Evolutionary conservation across 2,888 invertebrate genomes (phyloP).

Genomic region (Nomada fabriciana): DNA sequence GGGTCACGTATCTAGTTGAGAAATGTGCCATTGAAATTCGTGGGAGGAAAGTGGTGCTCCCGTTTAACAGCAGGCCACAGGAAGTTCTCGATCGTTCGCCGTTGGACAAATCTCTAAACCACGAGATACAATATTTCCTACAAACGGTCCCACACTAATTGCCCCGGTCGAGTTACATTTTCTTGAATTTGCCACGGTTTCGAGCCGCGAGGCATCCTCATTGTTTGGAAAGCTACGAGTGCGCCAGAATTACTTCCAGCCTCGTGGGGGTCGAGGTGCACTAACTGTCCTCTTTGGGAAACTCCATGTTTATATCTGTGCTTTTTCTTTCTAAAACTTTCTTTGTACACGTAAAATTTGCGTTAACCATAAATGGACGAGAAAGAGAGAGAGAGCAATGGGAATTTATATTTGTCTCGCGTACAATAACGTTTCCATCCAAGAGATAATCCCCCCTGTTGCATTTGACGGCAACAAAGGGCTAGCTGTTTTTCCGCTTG

Average conservation of each 20-base stretch:
- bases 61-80: neutral
- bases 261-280: slow-evolving; percentile 13
- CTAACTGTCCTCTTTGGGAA: slow-evolving; percentile 26
- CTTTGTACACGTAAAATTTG: too few species aligned
- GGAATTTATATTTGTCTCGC: slow-evolving; percentile 24
- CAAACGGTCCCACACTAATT: slow-evolving; percentile 37
- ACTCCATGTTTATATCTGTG: slow-evolving; percentile 15
- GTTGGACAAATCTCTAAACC: neutral
- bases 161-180: slow-evolving; percentile 48
- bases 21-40: slow-evolving; percentile 13
- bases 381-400: neutral
- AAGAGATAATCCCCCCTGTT: slow-evolving; percentile 5
- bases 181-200: slow-evolving; percentile 56
- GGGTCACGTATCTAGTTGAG: slow-evolving; percentile 12
- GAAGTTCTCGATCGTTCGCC: neutral
- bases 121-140: slow-evolving; percentile 30
- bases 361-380: too few species aligned
- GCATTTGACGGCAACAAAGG: neutral
- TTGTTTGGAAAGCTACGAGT: slow-evolving; percentile 44
- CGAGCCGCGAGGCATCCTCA: slow-evolving; percentile 23
- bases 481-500: neutral
- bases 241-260: slow-evolving; percentile 23
- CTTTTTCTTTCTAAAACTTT: too few species aligned
- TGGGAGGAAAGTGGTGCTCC: neutral
- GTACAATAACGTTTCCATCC: slow-evolving; percentile 22